Evolutionary conservation across 53 echinoderm and acorn worm genomes (phyloP).

Genomic region (Luidia sarsii): DNA sequence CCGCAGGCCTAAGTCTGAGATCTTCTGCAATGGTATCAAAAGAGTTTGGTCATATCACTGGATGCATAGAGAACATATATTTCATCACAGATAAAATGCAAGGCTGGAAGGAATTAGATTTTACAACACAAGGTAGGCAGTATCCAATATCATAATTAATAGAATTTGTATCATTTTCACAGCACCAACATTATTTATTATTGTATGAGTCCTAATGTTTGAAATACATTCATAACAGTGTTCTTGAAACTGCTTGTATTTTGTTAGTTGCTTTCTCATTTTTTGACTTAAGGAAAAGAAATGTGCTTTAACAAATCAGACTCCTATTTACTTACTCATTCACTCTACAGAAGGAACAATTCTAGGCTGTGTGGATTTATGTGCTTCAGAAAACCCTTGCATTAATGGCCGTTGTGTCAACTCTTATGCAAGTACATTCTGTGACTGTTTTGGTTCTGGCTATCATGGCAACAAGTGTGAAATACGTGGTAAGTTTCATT

Average conservation of each 20-base stretch:
- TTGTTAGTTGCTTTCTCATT: too few relatives aligned
- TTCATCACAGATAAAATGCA: constrained; percentile 12
- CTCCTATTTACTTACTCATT: neutral
- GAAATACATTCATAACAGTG: too few relatives aligned
- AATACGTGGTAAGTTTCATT: constrained; percentile 23
- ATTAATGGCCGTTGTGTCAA: constrained; percentile 42
- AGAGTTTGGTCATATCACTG: constrained; percentile 26
- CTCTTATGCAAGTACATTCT: constrained; percentile 40
- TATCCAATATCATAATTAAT: too few relatives aligned
- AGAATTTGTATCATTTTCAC: too few relatives aligned
- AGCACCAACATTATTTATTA: too few relatives aligned
- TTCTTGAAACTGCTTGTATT: too few relatives aligned
- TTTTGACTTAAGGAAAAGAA: too few relatives aligned
- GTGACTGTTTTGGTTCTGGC: constrained; percentile 60
- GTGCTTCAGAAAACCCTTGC: constrained; percentile 29
- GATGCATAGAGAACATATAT: constrained; percentile 40
- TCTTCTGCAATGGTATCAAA: constrained; percentile 19
- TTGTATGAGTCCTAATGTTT: too few relatives aligned
- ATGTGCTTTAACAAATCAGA: too few relatives aligned
- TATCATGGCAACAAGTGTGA: constrained; percentile 51
- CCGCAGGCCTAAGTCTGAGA: constrained; percentile 31
- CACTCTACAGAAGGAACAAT: constrained; percentile 15
- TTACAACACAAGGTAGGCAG: constrained; percentile 12
- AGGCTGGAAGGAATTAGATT: neutral
- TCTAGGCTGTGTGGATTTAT: constrained; percentile 34